A percentile compares a stretch with the other conserved stretches of the same genome.
Evolutionary conservation across 2,113 vertebrate species (phyloP).

Genomic region (Leucosticte australis): DNA sequence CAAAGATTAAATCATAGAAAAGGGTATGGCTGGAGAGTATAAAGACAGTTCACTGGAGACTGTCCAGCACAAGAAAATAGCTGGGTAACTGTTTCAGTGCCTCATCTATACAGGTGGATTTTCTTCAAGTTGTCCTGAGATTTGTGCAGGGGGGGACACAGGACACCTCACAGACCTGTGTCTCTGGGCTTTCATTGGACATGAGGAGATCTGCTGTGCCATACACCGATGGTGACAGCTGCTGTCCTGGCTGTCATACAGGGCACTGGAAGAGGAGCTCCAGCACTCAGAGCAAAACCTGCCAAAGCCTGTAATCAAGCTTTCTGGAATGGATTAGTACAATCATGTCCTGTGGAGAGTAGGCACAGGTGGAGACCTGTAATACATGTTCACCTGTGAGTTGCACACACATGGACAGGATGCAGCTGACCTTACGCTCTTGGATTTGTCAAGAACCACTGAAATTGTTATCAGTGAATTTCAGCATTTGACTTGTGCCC

Average conservation of each 20-base stretch:
- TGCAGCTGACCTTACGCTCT: neutral
- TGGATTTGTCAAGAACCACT: neutral
- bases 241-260: neutral
- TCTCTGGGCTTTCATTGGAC: neutral
- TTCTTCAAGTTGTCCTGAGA: neutral
- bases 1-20: neutral
- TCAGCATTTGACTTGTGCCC: neutral
- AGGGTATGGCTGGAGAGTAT: neutral
- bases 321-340: neutral
- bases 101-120: neutral
- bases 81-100: neutral
- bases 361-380: constrained; percentile 13
- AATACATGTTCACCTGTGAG: neutral
- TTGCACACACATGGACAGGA: neutral
- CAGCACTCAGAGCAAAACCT: neutral
- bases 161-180: neutral
- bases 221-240: neutral
- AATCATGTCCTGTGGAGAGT: neutral
- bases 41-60: neutral
- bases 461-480: neutral
- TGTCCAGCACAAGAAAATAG: neutral
- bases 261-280: neutral
- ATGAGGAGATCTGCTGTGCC: neutral
- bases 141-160: neutral
- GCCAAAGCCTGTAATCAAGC: constrained; percentile 7